Evolutionary conservation across 2,113 vertebrate genomes (phyloP).

Genomic region (Scomber japonicus): DNA sequence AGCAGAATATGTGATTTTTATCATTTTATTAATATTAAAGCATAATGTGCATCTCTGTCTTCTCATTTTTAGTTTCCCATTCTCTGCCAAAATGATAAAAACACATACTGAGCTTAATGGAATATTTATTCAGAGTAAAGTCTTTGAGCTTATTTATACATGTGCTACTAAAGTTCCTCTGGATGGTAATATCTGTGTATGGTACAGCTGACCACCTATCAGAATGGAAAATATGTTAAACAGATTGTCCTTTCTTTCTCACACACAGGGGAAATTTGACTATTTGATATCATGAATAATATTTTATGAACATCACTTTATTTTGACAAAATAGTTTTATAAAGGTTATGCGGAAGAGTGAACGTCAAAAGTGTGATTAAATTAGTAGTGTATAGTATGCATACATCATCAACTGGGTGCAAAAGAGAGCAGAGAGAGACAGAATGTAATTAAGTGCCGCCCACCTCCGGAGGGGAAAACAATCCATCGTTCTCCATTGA

Average conservation of each 20-base stretch:
- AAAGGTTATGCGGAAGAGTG: neutral
- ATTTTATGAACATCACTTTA: no score
- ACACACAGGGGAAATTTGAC: neutral
- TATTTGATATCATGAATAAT: no score
- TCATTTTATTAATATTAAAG: neutral
- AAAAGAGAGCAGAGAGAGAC: neutral
- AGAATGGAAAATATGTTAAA: neutral
- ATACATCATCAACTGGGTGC: slow-evolving; percentile 28
- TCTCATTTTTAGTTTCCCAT: neutral
- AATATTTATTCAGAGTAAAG: slow-evolving; percentile 13
- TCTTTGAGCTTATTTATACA: slow-evolving; percentile 20
- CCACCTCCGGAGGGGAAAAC: no score
- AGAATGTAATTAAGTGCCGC: no score
- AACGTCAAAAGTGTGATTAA: neutral
- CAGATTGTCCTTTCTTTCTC: slow-evolving; percentile 7
- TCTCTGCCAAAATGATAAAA: slow-evolving; percentile 15
- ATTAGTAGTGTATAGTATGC: neutral
- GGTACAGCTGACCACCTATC: neutral
- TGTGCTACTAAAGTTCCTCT: slow-evolving; percentile 4
- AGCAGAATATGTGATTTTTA: neutral
- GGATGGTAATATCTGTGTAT: no score
- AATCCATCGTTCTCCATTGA: no score
- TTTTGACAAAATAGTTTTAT: neutral
- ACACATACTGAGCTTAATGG: slow-evolving; percentile 21
- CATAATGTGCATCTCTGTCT: neutral